Percentiles rank a stretch among this genome's conserved stretches.
Conservation (phyloP, 2,113 vertebrate species). For the Puma concolor region DNA sequence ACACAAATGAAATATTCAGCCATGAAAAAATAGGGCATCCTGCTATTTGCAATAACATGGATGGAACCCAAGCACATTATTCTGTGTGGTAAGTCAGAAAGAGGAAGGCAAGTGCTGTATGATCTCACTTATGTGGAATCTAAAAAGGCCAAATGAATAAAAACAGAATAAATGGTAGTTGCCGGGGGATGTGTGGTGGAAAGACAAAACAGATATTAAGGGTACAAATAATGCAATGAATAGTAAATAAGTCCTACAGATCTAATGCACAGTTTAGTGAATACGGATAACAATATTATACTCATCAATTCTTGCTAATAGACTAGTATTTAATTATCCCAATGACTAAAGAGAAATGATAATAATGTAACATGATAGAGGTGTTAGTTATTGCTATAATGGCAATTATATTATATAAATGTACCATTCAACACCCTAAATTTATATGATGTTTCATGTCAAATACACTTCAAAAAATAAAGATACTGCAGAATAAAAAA, state of each 20-base stretch:
- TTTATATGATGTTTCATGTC: not conserved
- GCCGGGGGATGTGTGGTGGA: not conserved
- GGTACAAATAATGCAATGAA: not conserved
- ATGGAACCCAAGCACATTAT: not conserved
- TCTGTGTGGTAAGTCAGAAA: not conserved
- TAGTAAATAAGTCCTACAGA: not conserved
- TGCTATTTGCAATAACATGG: not conserved
- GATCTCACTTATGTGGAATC: not conserved
- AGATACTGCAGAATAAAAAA: not conserved
- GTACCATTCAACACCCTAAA: not conserved
- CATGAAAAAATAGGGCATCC: not conserved
- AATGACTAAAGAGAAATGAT: not conserved
- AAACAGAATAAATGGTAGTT: not conserved
- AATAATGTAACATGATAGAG: not conserved
- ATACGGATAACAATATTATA: not conserved
- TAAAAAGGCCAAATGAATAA: not conserved
- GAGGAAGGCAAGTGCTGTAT: not conserved
- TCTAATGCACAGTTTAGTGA: not conserved
- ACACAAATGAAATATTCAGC: not conserved
- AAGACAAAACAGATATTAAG: not conserved
- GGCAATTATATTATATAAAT: not conserved
- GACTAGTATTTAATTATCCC: not conserved
- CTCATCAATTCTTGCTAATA: not conserved
- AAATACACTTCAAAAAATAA: not conserved
- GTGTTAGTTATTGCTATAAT: not conserved